Percentiles rank a stretch among this genome's conserved stretches.
Evolutionary conservation across 2,113 vertebrate genomes (phyloP).

Genomic region (Platanista minor): DNA sequence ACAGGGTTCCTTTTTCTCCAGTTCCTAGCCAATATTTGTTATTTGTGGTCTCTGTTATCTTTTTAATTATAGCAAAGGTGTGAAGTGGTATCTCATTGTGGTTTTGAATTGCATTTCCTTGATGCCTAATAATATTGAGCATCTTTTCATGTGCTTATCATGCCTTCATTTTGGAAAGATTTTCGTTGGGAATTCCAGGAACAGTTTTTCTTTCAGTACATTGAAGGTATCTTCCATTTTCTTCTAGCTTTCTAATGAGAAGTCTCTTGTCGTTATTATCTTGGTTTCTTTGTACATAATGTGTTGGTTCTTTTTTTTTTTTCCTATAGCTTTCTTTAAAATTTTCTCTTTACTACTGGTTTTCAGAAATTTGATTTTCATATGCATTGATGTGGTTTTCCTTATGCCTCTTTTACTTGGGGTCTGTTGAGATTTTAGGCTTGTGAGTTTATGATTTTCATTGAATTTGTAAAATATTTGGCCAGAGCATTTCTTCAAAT

Average conservation of each 20-base stretch:
- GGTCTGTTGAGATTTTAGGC: not conserved
- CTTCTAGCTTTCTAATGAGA: not conserved
- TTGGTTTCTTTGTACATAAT: not conserved
- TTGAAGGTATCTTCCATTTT: not conserved
- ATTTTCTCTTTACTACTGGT: not conserved
- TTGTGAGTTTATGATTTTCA: not conserved
- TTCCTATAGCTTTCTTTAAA: not conserved
- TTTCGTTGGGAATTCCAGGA: not conserved
- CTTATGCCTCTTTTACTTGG: not conserved
- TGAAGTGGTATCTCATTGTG: not conserved
- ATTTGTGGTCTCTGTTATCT: not conserved
- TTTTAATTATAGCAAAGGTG: not conserved
- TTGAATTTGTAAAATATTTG: not conserved
- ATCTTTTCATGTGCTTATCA: not conserved
- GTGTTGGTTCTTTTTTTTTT: not conserved
- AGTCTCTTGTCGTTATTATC: not conserved
- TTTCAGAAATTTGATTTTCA: conserved; percentile 17
- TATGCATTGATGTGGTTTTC: not conserved
- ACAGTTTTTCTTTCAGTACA: not conserved
- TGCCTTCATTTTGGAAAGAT: not conserved
- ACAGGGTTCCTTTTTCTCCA: not conserved
- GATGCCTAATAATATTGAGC: not conserved
- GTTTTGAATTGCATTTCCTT: not conserved
- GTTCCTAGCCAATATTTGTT: not conserved
- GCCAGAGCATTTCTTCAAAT: not conserved